Evolutionary conservation across 1,140 invertebrate species (phyloP).

Genomic region (Cyphomyrmex costatus): DNA sequence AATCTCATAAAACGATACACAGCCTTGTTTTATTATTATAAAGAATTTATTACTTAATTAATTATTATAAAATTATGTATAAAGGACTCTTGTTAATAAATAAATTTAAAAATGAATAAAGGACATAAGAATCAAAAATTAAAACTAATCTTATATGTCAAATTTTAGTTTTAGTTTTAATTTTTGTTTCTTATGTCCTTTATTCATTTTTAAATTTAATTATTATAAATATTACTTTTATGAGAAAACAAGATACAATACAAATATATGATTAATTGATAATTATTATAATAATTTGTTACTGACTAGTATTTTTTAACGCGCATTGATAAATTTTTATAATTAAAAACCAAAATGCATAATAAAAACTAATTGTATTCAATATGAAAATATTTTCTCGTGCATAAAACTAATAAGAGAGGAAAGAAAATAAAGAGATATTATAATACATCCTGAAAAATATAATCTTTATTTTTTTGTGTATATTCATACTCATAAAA

Average conservation of each 20-base stretch:
- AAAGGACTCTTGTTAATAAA: too few relatives aligned
- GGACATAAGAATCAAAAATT: too few relatives aligned
- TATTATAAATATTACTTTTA: not conserved
- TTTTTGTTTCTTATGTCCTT: too few relatives aligned
- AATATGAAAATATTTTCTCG: not conserved
- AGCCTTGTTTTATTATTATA: not conserved
- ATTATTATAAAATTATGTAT: not conserved
- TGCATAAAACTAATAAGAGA: not conserved
- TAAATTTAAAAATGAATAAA: too few relatives aligned
- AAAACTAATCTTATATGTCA: too few relatives aligned
- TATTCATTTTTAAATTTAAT: too few relatives aligned
- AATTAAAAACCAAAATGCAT: not conserved
- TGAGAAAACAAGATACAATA: not conserved
- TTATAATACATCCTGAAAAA: not conserved
- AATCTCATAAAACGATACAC: not conserved
- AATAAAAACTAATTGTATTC: not conserved
- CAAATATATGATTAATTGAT: not conserved
- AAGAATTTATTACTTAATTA: not conserved
- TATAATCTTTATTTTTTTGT: slow-evolving; percentile 34
- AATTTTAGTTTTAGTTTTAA: too few relatives aligned
- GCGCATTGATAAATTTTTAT: not conserved
- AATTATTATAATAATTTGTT: not conserved
- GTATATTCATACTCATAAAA: not conserved
- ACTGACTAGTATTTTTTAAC: not conserved
- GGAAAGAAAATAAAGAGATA: slow-evolving; percentile 1